phyloP scores from a whole-genome alignment of 2,113 vertebrate species.

The Hydrochoerus hydrochaeris region DNA sequence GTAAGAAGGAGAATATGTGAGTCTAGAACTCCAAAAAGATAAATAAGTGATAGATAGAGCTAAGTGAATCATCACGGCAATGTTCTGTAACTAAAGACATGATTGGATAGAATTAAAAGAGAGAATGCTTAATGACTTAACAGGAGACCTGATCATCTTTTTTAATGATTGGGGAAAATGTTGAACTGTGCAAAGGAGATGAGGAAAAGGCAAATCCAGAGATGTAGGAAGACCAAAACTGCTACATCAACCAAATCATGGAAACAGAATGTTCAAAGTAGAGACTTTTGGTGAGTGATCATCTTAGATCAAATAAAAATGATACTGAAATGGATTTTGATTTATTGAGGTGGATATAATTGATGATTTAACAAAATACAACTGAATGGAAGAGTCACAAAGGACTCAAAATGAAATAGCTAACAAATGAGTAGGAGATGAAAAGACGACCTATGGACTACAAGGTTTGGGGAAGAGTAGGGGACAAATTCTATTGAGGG shows the following conservation, averaged over 20 bases:
- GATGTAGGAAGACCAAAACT: neutral
- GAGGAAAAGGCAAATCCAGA: neutral
- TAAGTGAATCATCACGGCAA: neutral
- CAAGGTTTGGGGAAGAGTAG: neutral
- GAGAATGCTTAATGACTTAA: neutral
- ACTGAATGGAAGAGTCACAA: neutral
- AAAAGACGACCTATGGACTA: neutral
- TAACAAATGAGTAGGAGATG: neutral
- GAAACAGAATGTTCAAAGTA: neutral
- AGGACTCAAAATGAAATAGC: neutral
- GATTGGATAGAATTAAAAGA: neutral
- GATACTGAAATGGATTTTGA: neutral
- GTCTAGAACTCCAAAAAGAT: neutral
- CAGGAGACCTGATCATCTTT: neutral
- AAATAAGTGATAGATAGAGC: neutral
- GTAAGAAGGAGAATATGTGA: neutral
- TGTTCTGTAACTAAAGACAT: neutral
- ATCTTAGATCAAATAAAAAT: neutral
- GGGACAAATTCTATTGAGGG: neutral
- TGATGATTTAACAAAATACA: neutral
- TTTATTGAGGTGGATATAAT: slow-evolving; percentile 6
- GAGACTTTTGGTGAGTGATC: neutral
- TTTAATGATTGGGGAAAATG: neutral
- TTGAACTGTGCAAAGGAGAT: neutral
- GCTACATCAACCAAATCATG: neutral